Evolutionary conservation across 64 coral and sea anemone genomes (phyloP).

Genomic region (Dendrophyllia cribrosa): DNA sequence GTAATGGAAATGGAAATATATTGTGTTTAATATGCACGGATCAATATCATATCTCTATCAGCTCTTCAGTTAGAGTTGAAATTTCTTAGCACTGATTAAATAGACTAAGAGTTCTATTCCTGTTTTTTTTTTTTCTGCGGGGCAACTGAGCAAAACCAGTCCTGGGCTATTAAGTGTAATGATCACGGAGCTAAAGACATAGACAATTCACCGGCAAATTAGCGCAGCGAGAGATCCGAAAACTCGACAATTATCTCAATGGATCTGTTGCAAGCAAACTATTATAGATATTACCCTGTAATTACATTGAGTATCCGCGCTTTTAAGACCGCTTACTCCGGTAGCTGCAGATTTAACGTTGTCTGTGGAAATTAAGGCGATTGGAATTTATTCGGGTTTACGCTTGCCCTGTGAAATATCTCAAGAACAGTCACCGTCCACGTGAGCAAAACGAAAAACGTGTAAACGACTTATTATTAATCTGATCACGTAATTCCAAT

Average conservation of each 20-base stretch:
- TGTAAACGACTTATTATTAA: neutral
- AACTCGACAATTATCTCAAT: slow-evolving; percentile 53
- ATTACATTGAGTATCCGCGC: slow-evolving; percentile 26
- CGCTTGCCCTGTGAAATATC: neutral
- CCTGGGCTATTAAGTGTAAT: slow-evolving; percentile 15
- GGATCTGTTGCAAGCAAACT: neutral
- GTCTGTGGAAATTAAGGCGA: neutral
- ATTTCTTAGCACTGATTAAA: neutral
- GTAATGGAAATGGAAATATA: neutral
- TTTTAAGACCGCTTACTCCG: neutral
- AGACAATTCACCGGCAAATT: slow-evolving; percentile 31
- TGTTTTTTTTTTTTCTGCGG: too few species aligned
- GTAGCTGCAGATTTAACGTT: neutral
- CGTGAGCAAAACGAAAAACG: neutral
- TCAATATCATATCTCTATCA: neutral
- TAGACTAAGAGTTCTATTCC: neutral
- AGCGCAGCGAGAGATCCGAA: slow-evolving; percentile 58
- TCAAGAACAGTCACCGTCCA: neutral
- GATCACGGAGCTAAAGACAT: neutral
- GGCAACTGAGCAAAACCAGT: neutral
- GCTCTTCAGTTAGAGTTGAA: neutral
- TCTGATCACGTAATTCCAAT: too few species aligned
- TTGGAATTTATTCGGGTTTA: neutral
- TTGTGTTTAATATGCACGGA: neutral
- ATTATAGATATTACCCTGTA: slow-evolving; percentile 33